Percentiles rank a stretch among this genome's conserved stretches.
These are phyloP conservation scores for Phortica magna DNA, from an alignment of 2,888 invertebrate species.

Conservation along the genomic window DNA sequence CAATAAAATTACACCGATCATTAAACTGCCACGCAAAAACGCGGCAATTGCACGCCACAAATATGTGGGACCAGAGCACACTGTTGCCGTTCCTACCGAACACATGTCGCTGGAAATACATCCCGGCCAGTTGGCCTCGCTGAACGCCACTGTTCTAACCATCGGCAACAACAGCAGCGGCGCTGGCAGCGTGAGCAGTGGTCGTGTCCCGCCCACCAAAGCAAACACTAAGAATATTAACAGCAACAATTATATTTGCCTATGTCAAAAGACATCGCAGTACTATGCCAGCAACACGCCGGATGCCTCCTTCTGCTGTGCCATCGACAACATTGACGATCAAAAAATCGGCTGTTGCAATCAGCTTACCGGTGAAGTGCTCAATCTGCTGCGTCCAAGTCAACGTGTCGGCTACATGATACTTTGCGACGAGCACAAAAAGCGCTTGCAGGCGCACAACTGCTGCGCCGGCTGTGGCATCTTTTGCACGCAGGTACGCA, in stretches of 20 bases:
- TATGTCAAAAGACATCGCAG: slow-evolving; percentile 80
- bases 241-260: slow-evolving; percentile 74
- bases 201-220: neutral
- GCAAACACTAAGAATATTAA: neutral
- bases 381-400: slow-evolving; percentile 84
- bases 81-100: neutral
- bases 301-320: slow-evolving; percentile 81
- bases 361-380: slow-evolving; percentile 80
- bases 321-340: slow-evolving; percentile 86
- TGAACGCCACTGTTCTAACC: slow-evolving; percentile 47
- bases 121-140: slow-evolving; percentile 40
- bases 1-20: neutral
- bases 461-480: slow-evolving; percentile 94
- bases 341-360: slow-evolving; percentile 90
- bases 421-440: slow-evolving; percentile 87
- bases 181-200: slow-evolving; percentile 38
- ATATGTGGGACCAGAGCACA: slow-evolving; percentile 18
- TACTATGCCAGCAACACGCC: slow-evolving; percentile 80
- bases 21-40: slow-evolving; percentile 46
- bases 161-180: neutral
- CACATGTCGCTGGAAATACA: slow-evolving; percentile 40
- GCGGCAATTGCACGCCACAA: slow-evolving; percentile 23
- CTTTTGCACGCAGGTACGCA: slow-evolving; percentile 89
- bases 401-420: slow-evolving; percentile 88
- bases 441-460: slow-evolving; percentile 87